phyloP scores from a whole-genome alignment of 1,140 invertebrate species.

The Thereuonema tuberculata region DNA sequence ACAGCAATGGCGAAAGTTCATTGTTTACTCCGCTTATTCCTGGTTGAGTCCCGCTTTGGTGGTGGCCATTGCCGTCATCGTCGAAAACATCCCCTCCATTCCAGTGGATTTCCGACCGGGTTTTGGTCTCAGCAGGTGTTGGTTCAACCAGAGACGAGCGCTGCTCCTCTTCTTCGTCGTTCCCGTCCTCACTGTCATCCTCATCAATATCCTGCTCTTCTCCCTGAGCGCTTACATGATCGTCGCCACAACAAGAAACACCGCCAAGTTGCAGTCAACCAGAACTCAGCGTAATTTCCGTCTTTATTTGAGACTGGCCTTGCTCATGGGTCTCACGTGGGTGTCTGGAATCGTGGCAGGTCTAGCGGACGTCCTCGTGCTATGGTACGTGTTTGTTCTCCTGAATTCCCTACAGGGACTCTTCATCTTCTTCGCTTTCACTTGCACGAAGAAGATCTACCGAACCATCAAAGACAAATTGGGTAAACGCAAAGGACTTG shows the following conservation, averaged over 20 bases:
- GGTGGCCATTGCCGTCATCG: constrained; percentile 32
- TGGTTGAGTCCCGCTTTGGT: constrained; percentile 40
- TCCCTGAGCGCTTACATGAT: constrained; percentile 38
- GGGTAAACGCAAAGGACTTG: neutral
- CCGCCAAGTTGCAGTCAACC: constrained; percentile 25
- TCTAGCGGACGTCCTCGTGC: constrained; percentile 28
- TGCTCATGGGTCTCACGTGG: constrained; percentile 41
- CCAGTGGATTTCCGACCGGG: constrained; percentile 4
- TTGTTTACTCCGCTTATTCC: constrained; percentile 39
- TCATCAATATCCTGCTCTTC: constrained; percentile 39
- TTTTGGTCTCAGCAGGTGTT: constrained; percentile 30
- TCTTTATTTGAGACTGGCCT: constrained; percentile 41
- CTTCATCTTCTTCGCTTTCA: too few species aligned
- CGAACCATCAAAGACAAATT: neutral
- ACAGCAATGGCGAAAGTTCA: constrained; percentile 28
- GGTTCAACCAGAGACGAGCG: constrained; percentile 39
- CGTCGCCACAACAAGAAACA: constrained; percentile 31
- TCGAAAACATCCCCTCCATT: constrained; percentile 27
- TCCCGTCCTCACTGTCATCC: constrained; percentile 36
- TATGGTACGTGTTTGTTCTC: constrained; percentile 40
- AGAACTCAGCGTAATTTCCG: constrained; percentile 28
- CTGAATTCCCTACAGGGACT: constrained; percentile 43
- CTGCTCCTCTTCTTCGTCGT: constrained; percentile 40
- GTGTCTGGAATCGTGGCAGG: constrained; percentile 39
- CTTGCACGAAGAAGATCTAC: too few species aligned